Evolutionary conservation across 2,888 invertebrate species (phyloP), one percentile per base, ranked within the genome.

Genomic region (Tenthredo amoena): DNA sequence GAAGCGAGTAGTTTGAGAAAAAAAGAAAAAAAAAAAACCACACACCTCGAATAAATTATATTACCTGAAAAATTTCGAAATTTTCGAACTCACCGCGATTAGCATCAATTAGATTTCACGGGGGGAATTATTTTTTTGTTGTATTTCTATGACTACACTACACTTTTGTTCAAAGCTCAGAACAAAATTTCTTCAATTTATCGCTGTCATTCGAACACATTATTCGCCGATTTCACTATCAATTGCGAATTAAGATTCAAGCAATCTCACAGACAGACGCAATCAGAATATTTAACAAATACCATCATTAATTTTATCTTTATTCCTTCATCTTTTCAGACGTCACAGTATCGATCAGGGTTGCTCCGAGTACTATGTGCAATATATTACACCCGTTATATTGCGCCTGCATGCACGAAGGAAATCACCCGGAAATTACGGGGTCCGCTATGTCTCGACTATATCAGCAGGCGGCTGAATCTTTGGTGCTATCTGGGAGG

Each of bases 331-430:
- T 12, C 40, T 50, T 86, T 55, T 85, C 93, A 97, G 97, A 97
- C 92, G 96, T 96, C 65, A 96, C 96, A 5, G 96, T 96, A 37
- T 96, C 96, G 26, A 94, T 96, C 50, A 95, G 97, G 86, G 95
- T 96, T 86, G 94, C 95, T 91, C 91, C 94, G 84, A 95, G 95
- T 58, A 90, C 95, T 91, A 96, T 96, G 95, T 97, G 97, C 90
- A 95, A 95, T n/a, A 94, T 96, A 90, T 94, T 97, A 92, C 96
- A 97, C 92, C 94, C 96, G 86, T 93, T 97, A 89, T 97, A 96
- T 94, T 97, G 97, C 91, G 94, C 96, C 82, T 97, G 97, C 93
- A 96, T 96, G 94, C 96, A 97, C 93, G 94, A 94, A 85, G 95
- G 95, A 40, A 94, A 94, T 84, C 95, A 95, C 88, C 94, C 95